Evolutionary conservation across 2,888 invertebrate species (phyloP).

Genomic region (Kuschelorhynchus macadamiae): DNA sequence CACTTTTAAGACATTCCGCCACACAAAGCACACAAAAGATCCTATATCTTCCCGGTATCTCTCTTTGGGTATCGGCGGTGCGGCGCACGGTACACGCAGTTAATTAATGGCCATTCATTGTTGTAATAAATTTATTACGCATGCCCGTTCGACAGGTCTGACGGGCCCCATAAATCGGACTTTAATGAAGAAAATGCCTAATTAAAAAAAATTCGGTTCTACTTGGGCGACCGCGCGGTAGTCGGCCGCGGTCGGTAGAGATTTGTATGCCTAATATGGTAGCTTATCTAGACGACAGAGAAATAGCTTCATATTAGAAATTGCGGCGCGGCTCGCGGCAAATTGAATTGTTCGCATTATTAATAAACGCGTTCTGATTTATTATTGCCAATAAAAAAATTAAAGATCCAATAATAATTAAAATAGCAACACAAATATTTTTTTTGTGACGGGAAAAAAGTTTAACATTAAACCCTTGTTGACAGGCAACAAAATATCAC

Average conservation of each 20-base stretch:
- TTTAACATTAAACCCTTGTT: too few relatives aligned
- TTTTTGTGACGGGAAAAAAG: too few relatives aligned
- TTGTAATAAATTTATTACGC: constrained; percentile 47
- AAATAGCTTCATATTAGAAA: too few relatives aligned
- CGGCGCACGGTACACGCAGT: constrained; percentile 12
- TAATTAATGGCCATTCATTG: constrained; percentile 42
- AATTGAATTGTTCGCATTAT: constrained; percentile 7
- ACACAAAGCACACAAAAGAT: constrained; percentile 31
- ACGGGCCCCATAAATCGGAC: constrained; percentile 37
- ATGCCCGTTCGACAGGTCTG: constrained; percentile 44
- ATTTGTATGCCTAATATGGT: constrained; percentile 36
- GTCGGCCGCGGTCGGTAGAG: constrained; percentile 13
- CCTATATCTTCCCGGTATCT: constrained; percentile 31
- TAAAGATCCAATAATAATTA: too few relatives aligned
- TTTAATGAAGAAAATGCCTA: constrained; percentile 44
- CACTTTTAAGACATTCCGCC: constrained; percentile 37
- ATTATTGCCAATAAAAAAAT: too few relatives aligned
- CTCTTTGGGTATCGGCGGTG: constrained; percentile 24
- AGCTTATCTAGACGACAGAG: constrained; percentile 17
- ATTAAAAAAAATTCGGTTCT: constrained; percentile 40
- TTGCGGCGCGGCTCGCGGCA: neutral
- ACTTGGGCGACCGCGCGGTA: constrained; percentile 28
- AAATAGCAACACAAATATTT: too few relatives aligned
- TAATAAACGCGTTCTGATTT: too few relatives aligned
- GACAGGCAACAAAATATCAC: too few relatives aligned